Base-by-base conservation (phyloP, 2,888 invertebrate genomes). In the Volucella bombylans region DNA sequence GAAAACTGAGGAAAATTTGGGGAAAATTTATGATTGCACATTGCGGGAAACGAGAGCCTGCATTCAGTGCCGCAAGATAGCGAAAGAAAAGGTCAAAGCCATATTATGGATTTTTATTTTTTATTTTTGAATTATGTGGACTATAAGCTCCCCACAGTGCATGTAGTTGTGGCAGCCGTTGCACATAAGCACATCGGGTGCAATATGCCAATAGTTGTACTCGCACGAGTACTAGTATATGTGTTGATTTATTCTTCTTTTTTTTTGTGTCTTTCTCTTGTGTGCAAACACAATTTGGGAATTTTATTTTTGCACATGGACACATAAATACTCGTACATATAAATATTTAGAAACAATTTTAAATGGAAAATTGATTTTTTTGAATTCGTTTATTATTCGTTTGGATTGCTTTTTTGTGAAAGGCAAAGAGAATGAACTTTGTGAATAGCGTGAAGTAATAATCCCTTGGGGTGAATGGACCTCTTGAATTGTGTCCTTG, bases 1-100 rank as follows among this genome's bases (percentile, higher is more conserved):
- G 14, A 64, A 64, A 76, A 62, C 61, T 62, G 61, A 72, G 81
- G 77, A 77, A 87, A 86, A 82, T 86, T 82, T 86, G 76, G 72
- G 65, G 82, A 69, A 81, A 83, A 87, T 87, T 86, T 87, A 86
- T 86, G 79, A 81, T 77, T 86, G 80, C 87, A 86, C 86, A 87
- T 87, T 87, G 87, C 87, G 86, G 87, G 87, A 65, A 87, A 87
- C 72, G 86, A 83, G 83, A 86, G 86, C 77, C 86, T 86, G 86
- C 87, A 87, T 83, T 86, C 82, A 86, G 76, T 87, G 87, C 86
- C 87, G 87, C 87, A 87, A 87, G 80, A 87, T 87, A 87, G 82
- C 67, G 82, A 82, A 86, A 73, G 80, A 86, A 86, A 77, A 83
- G 83, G 86, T 83, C 87, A 81, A 83, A 80, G 72, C 76, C 83